Conservation (phyloP, 2,888 invertebrate species). For the Lithodes maja region DNA sequence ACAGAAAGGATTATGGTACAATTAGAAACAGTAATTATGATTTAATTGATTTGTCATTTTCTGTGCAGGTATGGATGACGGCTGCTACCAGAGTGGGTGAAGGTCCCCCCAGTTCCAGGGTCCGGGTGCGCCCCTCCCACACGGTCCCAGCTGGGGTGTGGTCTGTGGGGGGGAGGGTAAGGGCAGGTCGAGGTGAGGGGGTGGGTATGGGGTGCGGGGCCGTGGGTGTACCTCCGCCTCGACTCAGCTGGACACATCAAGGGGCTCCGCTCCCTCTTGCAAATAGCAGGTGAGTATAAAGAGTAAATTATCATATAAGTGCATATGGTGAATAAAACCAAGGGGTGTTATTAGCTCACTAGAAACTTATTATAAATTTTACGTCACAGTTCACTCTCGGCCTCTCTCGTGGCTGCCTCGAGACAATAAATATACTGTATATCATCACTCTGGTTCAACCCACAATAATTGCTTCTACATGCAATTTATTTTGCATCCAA, state of each 20-base stretch:
- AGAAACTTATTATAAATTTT: no score
- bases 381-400: no score
- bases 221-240: conserved; percentile 53
- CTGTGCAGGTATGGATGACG: conserved; percentile 48
- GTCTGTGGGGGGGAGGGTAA: conserved; percentile 56
- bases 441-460: no score
- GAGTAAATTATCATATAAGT: neutral
- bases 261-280: conserved; percentile 22
- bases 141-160: conserved; percentile 59
- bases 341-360: no score
- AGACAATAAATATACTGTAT: no score
- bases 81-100: conserved; percentile 45
- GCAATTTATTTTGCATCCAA: no score
- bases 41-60: no score
- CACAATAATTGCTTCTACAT: no score
- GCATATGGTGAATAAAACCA: no score
- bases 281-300: conserved; percentile 30
- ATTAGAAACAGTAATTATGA: no score
- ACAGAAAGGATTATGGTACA: no score
- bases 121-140: conserved; percentile 33
- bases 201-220: conserved; percentile 55
- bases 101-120: conserved; percentile 34
- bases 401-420: no score
- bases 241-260: conserved; percentile 52
- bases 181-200: conserved; percentile 47